Evolutionary conservation across 2,797 vertebrate genomes (phyloP), one percentile per base, ranked within the genome.

Genomic region (Pangasius djambal): DNA sequence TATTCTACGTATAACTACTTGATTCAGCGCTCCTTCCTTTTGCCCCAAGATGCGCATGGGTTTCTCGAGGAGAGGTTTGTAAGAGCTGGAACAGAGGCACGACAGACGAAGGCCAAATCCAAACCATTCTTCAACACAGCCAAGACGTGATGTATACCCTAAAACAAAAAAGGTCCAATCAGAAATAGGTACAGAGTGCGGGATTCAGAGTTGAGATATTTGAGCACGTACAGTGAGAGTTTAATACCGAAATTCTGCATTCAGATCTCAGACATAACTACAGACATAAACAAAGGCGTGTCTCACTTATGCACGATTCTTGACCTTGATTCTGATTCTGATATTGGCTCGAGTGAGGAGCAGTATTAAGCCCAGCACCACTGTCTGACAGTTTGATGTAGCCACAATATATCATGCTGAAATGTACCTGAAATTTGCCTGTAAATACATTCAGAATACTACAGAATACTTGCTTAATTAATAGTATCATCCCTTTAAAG

Each of bases 1-100:
- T 89, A 44, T 88, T 88, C 59, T 87, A 89, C n/a, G 44, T 86
- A 50, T 81, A 87, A 88, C 83, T 87, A 59, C 83, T 67, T 86
- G 59, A 65, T 83, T 91, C 83, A 44, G 89, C 85, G 77, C 85
- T 88, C 85, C 22, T 86, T 90, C 86, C 90, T 83, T 65, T n/a
- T n/a, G 57, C 77, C 83, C 69, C 55, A 78, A 57, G 87, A 82
- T 79, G 88, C 83, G 88, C 79, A 79, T 10, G 31, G 52, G 88
- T 91, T n/a, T 90, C 86, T 89, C 9, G 78, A 82, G 75, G 65
- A 89, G 89, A 87, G 89, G 87, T 52, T 79, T 59, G 61, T 82
- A 78, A 77, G 83, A 88, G 86, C 82, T 89, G 85, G 75, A 82
- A 85, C 79, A 70, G 88, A 91, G 86, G 89, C 90, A 91, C 79